These are phyloP conservation scores for Campopleginae sp. DNA, from an alignment of 2,888 invertebrate species.

Conservation along the genomic window DNA sequence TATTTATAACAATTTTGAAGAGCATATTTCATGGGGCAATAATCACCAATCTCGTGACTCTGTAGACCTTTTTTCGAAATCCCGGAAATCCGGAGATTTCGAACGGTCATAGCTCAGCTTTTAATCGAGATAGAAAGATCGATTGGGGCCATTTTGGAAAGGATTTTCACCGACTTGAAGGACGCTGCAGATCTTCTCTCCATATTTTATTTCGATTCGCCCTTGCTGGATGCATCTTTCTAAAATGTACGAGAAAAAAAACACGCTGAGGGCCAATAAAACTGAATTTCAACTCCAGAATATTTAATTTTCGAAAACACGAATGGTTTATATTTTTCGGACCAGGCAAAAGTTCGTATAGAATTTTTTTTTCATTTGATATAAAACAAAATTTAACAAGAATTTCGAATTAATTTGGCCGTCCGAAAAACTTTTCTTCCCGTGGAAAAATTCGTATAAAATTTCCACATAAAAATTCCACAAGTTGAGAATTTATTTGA, in stretches of 20 bases:
- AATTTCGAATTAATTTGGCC: too few species aligned
- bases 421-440: too few species aligned
- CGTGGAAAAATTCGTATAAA: too few species aligned
- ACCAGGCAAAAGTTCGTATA: neutral
- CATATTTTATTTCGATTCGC: neutral
- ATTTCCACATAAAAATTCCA: too few species aligned
- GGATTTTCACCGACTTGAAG: neutral
- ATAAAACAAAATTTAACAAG: too few species aligned
- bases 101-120: neutral
- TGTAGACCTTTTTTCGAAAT: neutral
- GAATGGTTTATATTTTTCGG: neutral
- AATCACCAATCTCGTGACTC: neutral
- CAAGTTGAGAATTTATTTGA: too few species aligned
- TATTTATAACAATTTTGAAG: neutral
- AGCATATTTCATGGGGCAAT: neutral
- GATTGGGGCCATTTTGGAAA: neutral
- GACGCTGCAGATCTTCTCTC: neutral
- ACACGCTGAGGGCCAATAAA: neutral
- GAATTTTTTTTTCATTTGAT: too few species aligned
- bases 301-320: too few species aligned
- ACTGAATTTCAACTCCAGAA: neutral
- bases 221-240: neutral
- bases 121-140: neutral
- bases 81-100: neutral
- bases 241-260: neutral